These are phyloP conservation scores for Keiferia lycopersicella DNA, from an alignment of 2,888 invertebrate species.

Conservation along the genomic window DNA sequence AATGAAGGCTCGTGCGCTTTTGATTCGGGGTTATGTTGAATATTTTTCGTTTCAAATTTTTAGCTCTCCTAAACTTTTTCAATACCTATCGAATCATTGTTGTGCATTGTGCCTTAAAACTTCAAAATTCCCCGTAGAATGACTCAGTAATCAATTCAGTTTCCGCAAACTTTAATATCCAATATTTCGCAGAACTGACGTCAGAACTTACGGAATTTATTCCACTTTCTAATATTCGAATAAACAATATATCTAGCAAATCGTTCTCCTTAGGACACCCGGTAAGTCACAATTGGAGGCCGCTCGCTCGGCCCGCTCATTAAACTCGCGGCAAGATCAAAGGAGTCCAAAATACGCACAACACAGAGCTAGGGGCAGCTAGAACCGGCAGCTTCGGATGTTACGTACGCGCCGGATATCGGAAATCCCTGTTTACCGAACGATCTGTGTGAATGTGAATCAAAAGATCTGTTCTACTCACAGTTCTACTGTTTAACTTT, in stretches of 20 bases:
- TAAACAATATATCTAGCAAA: conserved; percentile 15
- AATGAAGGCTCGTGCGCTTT: conserved; percentile 6
- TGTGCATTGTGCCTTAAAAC: not conserved
- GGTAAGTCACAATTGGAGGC: conserved; percentile 68
- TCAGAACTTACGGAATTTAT: conserved; percentile 6
- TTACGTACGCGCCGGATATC: conserved; percentile 5
- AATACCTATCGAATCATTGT: too few species aligned
- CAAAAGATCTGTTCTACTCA: not conserved
- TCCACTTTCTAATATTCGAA: conserved; percentile 10
- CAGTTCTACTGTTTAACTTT: not conserved
- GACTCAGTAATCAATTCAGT: not conserved
- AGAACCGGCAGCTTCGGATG: conserved; percentile 46
- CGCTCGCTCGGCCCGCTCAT: conserved; percentile 73
- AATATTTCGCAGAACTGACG: not conserved
- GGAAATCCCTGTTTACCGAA: conserved; percentile 2
- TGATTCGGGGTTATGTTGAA: not conserved
- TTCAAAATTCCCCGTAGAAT: not conserved
- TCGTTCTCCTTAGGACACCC: conserved; percentile 16
- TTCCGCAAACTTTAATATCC: not conserved
- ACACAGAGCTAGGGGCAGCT: conserved; percentile 57
- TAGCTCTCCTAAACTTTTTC: not conserved
- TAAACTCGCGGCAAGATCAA: conserved; percentile 83
- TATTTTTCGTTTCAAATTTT: not conserved
- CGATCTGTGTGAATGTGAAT: not conserved
- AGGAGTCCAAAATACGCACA: conserved; percentile 80